Base-by-base conservation (phyloP, 2,888 invertebrate genomes). In the Tridacna gigas region DNA sequence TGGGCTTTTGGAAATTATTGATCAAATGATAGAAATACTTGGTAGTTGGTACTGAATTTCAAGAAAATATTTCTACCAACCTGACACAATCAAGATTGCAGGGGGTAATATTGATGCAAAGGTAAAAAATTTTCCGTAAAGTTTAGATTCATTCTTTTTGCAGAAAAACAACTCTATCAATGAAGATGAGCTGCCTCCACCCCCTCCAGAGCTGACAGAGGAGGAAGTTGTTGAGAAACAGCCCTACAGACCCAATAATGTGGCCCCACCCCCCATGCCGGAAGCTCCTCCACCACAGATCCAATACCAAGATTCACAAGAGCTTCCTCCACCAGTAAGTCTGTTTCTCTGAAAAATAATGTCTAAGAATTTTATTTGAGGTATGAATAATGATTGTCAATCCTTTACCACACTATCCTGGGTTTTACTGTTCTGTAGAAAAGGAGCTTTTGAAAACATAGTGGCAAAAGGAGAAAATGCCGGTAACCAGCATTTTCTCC, bases 141-240 rank as follows among this genome's bases (percentile, higher is more conserved):
- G 4, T 65, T 65, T 4, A 37, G 37, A 4, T 37, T 7, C 28
- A 26, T 22, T 12, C 63, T 63, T 74, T 13, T 77, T 84, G 18
- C 66, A 87, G 86, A 87, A 87, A 77, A 80, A 65, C 51, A 80
- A 80, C 51, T 51, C 83, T 12, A 79, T 90, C 25, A 83, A 87
- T 60, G 93, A 93, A 73, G 93, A 93, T 51, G 93, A 93, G 60
- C 84, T 92, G 22, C 93, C 93, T 26, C 93, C 92, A 25, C 93
- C 93, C 28, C 92, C 92, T 15, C 92, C 92, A 69, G 92, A 91
- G 77, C 82, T 91, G 65, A 88, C 90, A 45, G 89, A 89, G 26
- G 90, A 89, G 37, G 86, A 86, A 28, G 82, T 82, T 25, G 61
- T 79, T 61, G 73, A 81, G 74, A 79, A 79, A 75, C 73, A 65